phyloP scores from a whole-genome alignment of 2,888 invertebrate species.

The Brachylomia viminalis region DNA sequence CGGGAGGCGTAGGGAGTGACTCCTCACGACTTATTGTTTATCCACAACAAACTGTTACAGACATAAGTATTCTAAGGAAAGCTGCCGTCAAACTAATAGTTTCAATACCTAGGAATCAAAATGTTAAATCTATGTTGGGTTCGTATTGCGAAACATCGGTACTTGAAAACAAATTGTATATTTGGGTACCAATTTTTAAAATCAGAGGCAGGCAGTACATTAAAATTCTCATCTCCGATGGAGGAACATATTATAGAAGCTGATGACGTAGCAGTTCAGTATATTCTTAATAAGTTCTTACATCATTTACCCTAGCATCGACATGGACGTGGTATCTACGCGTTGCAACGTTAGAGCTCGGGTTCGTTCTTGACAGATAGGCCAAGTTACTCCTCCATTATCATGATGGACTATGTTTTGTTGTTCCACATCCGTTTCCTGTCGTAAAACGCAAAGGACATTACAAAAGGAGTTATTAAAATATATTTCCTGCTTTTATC shows the following conservation, averaged over 20 bases:
- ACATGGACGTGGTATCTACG: background rate
- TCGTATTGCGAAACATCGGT: slow-evolving; percentile 3
- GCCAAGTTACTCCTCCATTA: background rate
- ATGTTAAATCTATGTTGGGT: slow-evolving; percentile 44
- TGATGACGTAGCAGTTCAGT: background rate
- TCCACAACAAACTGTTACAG: slow-evolving; percentile 85
- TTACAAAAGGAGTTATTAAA: background rate
- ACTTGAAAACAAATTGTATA: slow-evolving; percentile 6
- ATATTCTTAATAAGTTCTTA: background rate
- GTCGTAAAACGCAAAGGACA: background rate
- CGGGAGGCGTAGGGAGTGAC: slow-evolving; percentile 81
- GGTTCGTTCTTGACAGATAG: background rate
- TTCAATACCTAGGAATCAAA: slow-evolving; percentile 61
- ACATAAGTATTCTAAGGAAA: slow-evolving; percentile 81
- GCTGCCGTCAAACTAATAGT: slow-evolving; percentile 75
- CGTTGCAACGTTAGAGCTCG: background rate
- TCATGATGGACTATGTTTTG: background rate
- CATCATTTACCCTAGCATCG: background rate
- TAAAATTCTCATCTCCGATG: background rate
- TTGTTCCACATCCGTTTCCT: background rate
- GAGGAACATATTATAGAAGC: background rate
- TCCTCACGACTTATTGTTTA: slow-evolving; percentile 88
- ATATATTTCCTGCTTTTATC: background rate
- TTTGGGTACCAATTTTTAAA: background rate
- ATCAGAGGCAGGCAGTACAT: too few relatives aligned